Base-by-base conservation (phyloP, 2,797 vertebrate species). In the Cirrhinus mrigala region DNA sequence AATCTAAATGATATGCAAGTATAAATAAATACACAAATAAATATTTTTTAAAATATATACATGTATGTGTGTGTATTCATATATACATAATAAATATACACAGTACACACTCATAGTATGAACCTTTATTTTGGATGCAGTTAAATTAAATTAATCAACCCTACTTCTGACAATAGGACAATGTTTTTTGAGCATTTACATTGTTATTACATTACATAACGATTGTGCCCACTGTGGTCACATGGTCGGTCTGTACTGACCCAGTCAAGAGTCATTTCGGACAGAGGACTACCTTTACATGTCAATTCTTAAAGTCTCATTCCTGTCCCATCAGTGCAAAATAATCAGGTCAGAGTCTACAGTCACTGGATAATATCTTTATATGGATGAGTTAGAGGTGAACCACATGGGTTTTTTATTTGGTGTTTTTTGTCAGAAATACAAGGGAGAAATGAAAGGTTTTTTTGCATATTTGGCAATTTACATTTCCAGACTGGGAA, bases 401-500 rank as follows among this genome's bases (percentile, higher is more conserved):
- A 80, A 85, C 48, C 81, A 87, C 80, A 24, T 68, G 84, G 86
- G 76, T 79, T 80, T 87, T 89, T 89, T 33, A 16, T 79, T 81
- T 85, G 85, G 70, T 73, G 75, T 60, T 85, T 89, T 80, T 83
- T 62, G 71, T 16, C 52, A 85, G 66, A 83, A 79, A 58, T 64
- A 87, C 64, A 85, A 81, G 83, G 78, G 80, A 87, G 83, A 88
- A 85, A 56, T 83, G 33, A 87, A 85, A 86, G 85, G 62, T 37
- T 79, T 83, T 62, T 88, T 89, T 88, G 74, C 84, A 87, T n/a
- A 58, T 88, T 89, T 83, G 37, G 82, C 81, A 29, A 40, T 58
- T 88, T 88, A 79, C 62, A 81, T 89, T 88, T 89, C 84, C 90
- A 87, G 58, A 88, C 87, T 90, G 83, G 81, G 78, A 73, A 8